phyloP scores from a whole-genome alignment of 1,140 invertebrate genomes.

The Gonioctena quinquepunctata region DNA sequence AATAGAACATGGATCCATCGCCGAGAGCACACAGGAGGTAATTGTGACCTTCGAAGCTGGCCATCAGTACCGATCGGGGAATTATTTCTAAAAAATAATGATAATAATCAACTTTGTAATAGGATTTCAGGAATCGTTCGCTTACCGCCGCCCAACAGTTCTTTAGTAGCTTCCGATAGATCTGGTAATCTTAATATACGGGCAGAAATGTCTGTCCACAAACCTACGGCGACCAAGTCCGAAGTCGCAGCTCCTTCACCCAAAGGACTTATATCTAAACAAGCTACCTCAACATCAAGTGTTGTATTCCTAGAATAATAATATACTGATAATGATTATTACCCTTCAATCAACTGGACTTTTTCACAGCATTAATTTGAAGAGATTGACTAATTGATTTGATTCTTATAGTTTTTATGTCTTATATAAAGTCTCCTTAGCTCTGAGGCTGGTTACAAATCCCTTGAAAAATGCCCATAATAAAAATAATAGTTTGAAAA shows the following conservation, averaged over 20 bases:
- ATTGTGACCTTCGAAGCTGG: constrained; percentile 89
- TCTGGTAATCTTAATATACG: constrained; percentile 79
- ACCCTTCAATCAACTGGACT: too few species aligned
- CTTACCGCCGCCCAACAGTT: constrained; percentile 82
- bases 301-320: constrained; percentile 61
- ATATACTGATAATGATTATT: too few species aligned
- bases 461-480: too few species aligned
- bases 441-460: too few species aligned
- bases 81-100: constrained; percentile 80
- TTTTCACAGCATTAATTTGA: too few species aligned
- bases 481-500: too few species aligned
- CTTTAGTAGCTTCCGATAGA: constrained; percentile 79
- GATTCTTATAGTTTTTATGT: too few species aligned
- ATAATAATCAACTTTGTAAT: background rate
- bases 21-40: constrained; percentile 93
- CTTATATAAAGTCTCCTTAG: too few species aligned
- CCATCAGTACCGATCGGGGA: constrained; percentile 92
- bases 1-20: constrained; percentile 98
- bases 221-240: constrained; percentile 85
- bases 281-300: constrained; percentile 93
- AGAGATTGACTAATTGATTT: too few species aligned
- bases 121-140: too few species aligned
- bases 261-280: constrained; percentile 90
- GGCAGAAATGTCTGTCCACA: constrained; percentile 98
- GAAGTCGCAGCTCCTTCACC: constrained; percentile 65